Conservation (phyloP, 2,113 vertebrate species). For the Megalops atlanticus region DNA sequence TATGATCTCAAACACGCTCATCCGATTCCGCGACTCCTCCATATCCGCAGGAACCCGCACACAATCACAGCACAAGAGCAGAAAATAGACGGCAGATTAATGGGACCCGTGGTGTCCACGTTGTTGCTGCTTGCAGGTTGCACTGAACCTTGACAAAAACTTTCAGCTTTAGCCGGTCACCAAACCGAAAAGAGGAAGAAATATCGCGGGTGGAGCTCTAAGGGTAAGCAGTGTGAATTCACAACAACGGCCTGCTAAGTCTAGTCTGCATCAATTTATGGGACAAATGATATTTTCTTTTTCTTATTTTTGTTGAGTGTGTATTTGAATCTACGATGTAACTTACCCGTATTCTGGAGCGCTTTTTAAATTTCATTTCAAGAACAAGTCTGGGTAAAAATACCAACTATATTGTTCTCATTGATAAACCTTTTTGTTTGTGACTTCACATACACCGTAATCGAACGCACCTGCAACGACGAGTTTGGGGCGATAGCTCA, state of each 20-base stretch:
- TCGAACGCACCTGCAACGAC: no score
- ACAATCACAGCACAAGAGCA: background rate
- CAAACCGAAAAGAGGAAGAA: slow-evolving; percentile 1
- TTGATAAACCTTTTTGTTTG: background rate
- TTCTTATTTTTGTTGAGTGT: background rate
- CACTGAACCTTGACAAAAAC: background rate
- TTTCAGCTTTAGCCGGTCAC: background rate
- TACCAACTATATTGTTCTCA: background rate
- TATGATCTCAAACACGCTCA: background rate
- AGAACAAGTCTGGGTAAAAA: background rate
- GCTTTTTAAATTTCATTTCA: background rate
- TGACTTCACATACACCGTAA: no score
- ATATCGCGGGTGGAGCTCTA: background rate
- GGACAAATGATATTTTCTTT: background rate
- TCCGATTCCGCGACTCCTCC: background rate
- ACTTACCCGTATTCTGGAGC: background rate
- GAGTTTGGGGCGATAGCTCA: background rate
- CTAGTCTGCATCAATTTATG: background rate
- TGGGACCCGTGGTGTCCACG: background rate
- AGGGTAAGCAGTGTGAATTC: background rate
- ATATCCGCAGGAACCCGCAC: background rate
- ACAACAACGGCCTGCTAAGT: background rate
- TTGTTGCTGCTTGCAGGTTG: background rate
- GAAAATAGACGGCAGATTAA: background rate
- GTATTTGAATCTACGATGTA: background rate